Base-by-base conservation (phyloP, 2,888 invertebrate genomes). In the Cactoblastis cactorum region DNA sequence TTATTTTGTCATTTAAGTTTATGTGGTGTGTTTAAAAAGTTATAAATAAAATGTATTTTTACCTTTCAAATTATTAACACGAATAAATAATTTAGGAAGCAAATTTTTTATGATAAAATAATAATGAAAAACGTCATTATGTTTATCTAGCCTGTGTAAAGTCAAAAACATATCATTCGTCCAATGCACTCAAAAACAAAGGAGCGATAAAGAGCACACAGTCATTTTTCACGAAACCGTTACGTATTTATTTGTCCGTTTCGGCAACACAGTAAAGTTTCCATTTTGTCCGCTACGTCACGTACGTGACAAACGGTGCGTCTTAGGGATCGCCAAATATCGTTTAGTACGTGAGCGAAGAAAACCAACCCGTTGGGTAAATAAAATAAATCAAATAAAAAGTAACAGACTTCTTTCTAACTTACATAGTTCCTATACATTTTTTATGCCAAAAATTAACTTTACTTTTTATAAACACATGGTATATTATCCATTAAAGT, bases 271-370 rank as follows among this genome's bases (percentile, higher is more conserved):
- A 77, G 79, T 80, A 74, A 76, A 83, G 83, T 83, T 85, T 80
- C 83, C 77, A 85, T 86, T 86, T 79, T 78, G 82, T 78, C 77
- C 80, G 77, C 70, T 69, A 74, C 79, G 76, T 81, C 86, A 87
- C 88, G 88, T 87, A 85, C 88, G 88, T 89, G 88, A 88, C 88
- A 85, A 83, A 85, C 87, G 77, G 76, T 69, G 81, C 86, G 85
- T 88, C 88, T 86, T 81, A 81, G 87, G 87, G 88, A 89, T 89
- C 85, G 87, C 88, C 88, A 88, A 89, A 89, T 88, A 88, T 88
- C 88, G 88, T 85, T 88, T 87, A 88, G 85, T 83, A 88, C 88
- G 88, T 89, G 88, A 77, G 74, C 81, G 77, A 70, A 83, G 85
- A 79, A 84, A 86, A 83, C 83, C 83, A 76, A 83, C 83, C 79